phyloP scores from a whole-genome alignment of 2,797 vertebrate species.

The Lindbergichthys nudifrons region DNA sequence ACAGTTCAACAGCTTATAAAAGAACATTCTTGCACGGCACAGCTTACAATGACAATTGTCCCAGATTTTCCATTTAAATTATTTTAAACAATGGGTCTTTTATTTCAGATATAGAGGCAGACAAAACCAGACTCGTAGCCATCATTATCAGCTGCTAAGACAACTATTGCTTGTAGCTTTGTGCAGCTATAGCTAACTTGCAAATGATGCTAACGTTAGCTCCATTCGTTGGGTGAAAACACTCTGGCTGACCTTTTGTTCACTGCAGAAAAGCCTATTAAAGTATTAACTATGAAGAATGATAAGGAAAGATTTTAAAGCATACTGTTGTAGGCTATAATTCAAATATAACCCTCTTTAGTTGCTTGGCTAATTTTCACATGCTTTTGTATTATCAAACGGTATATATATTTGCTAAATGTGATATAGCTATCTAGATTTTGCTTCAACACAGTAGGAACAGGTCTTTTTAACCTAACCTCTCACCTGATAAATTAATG shows the following conservation, averaged over 20 bases:
- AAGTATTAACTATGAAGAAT: background rate
- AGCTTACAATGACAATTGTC: background rate
- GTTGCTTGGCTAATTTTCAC: too few species aligned
- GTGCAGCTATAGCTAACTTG: background rate
- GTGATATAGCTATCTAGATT: background rate
- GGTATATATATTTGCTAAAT: too few species aligned
- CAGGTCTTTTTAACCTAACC: background rate
- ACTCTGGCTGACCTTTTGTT: background rate
- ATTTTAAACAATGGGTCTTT: constrained; percentile 1
- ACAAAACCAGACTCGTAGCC: background rate
- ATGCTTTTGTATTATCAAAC: too few species aligned
- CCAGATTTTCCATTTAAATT: background rate
- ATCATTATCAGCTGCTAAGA: too few species aligned
- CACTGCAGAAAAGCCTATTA: background rate
- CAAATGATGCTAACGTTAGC: background rate
- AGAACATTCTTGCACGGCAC: background rate
- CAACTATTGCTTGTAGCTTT: background rate
- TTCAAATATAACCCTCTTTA: too few species aligned
- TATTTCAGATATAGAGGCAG: background rate
- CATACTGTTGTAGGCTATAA: too few species aligned
- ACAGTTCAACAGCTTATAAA: background rate
- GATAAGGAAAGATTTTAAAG: too few species aligned
- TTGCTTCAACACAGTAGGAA: background rate
- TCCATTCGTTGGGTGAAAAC: background rate
- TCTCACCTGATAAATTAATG: background rate